Evolutionary conservation across 2,797 vertebrate genomes (phyloP).

Genomic region (Linurgus olivaceus): DNA sequence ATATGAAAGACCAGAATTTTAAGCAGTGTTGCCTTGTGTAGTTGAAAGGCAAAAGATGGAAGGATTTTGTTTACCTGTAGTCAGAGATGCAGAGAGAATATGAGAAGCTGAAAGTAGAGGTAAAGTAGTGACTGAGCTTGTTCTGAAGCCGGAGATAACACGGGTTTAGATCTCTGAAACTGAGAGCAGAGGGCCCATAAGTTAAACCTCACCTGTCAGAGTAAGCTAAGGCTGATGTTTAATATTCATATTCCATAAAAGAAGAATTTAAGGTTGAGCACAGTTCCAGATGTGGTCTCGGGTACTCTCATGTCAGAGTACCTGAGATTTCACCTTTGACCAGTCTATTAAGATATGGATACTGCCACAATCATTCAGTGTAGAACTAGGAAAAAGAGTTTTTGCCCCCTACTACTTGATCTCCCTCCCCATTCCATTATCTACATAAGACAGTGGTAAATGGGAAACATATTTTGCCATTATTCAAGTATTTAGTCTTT

Average conservation of each 20-base stretch:
- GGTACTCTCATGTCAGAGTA: not conserved
- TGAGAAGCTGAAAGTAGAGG: not conserved
- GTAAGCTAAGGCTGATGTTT: not conserved
- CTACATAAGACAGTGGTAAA: not conserved
- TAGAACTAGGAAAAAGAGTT: not conserved
- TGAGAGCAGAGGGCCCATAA: not conserved
- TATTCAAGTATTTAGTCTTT: slow-evolving; percentile 22
- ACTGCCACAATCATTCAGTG: not conserved
- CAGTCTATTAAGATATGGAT: not conserved
- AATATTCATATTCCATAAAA: not conserved
- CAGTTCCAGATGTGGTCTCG: not conserved
- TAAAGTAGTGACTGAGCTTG: not conserved
- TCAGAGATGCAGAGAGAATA: not conserved
- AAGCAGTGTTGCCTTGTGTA: slow-evolving; percentile 20
- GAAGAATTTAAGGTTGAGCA: not conserved
- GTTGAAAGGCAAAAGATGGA: not conserved
- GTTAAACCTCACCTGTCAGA: not conserved
- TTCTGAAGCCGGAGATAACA: not conserved
- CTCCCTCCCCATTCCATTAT: not conserved
- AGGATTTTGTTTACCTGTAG: not conserved
- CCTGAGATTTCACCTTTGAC: not conserved
- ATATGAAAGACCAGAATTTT: slow-evolving; percentile 60
- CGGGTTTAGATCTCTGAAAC: not conserved
- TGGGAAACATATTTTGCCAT: not conserved
- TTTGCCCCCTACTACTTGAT: not conserved